A percentile compares a stretch with the other conserved stretches of the same genome.
phyloP scores from a whole-genome alignment of 2,888 invertebrate species.

The Melanchra persicariae region DNA sequence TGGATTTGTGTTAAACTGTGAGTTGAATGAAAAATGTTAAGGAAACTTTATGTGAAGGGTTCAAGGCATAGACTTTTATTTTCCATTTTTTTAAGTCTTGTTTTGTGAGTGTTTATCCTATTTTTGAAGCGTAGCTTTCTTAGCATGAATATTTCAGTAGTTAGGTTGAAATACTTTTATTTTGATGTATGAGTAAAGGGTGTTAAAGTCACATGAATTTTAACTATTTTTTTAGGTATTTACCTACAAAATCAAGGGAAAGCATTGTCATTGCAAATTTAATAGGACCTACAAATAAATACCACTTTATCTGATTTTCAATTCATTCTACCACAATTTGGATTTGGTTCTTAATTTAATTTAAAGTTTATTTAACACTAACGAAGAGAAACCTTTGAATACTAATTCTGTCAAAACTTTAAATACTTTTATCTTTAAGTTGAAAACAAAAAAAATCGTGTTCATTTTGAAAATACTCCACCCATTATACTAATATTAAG shows the following conservation, averaged over 20 bases:
- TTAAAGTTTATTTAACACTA: constrained; percentile 41
- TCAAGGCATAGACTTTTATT: no score
- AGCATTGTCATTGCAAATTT: neutral
- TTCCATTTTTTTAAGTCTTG: neutral
- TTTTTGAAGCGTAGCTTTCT: no score
- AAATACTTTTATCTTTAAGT: neutral
- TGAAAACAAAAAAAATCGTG: neutral
- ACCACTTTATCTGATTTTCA: neutral
- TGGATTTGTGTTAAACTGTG: constrained; percentile 22
- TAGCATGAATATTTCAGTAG: no score
- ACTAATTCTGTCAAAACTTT: constrained; percentile 16
- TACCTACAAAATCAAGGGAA: neutral
- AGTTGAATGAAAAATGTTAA: neutral
- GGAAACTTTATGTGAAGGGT: neutral
- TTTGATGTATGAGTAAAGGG: no score
- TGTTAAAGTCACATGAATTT: no score
- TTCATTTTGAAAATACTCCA: neutral
- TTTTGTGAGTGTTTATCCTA: neutral
- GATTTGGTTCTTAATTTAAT: constrained; percentile 2
- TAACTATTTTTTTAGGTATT: no score
- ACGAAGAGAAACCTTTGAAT: constrained; percentile 27
- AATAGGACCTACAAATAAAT: neutral
- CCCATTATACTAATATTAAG: neutral
- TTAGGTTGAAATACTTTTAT: no score
- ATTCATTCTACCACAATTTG: constrained; percentile 16